Conservation (phyloP, 2,797 vertebrate species). For the Lagothrix lagotricha region DNA sequence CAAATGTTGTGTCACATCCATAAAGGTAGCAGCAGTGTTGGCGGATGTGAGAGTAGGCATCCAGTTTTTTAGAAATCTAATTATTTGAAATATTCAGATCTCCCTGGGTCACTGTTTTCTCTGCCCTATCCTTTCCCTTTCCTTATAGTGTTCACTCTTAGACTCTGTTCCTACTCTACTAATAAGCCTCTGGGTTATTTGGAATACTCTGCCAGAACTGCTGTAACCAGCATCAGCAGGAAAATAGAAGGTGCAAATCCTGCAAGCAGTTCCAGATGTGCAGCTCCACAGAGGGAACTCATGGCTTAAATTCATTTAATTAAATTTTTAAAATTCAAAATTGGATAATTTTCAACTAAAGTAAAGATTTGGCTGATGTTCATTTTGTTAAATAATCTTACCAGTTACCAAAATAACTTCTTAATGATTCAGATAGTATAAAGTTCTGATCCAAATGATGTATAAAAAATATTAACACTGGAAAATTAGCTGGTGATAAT, state of each 20-base stretch:
- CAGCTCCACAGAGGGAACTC: not conserved
- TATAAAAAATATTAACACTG: not conserved
- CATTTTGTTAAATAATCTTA: slow-evolving; percentile 32
- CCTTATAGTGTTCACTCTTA: not conserved
- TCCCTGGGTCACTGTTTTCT: not conserved
- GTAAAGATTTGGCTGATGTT: slow-evolving; percentile 39
- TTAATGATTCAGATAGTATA: not conserved
- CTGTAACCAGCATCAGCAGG: not conserved
- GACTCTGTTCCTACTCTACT: not conserved
- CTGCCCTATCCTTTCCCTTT: not conserved
- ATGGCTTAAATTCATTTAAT: not conserved
- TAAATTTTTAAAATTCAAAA: slow-evolving; percentile 16
- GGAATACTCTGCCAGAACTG: not conserved
- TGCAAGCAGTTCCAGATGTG: not conserved
- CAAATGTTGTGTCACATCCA: not conserved
- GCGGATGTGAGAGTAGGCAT: not conserved
- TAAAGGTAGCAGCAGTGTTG: not conserved
- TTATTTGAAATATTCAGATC: not conserved
- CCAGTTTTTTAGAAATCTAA: not conserved
- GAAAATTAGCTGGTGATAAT: not conserved
- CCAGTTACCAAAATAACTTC: not conserved
- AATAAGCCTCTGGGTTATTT: not conserved
- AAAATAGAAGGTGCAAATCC: not conserved
- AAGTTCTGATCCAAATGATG: not conserved
- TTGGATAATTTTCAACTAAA: not conserved